Conservation (phyloP, 1,140 invertebrate genomes). For the Dreissena rostriformis region DNA sequence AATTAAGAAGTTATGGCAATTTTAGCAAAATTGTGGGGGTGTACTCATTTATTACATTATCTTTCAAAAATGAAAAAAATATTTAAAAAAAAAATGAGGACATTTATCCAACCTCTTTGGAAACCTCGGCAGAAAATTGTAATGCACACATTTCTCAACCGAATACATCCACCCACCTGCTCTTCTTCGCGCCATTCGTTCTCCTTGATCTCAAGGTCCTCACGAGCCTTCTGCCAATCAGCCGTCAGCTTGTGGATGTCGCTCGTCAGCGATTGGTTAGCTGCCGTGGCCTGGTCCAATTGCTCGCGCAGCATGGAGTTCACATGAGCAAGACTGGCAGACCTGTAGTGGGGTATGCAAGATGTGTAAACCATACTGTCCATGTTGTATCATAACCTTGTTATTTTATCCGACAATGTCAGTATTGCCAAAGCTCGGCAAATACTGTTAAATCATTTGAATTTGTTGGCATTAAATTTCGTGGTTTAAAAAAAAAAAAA, state of each 20-base stretch:
- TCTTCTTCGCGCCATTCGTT: constrained; percentile 97
- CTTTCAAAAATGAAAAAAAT: too few species aligned
- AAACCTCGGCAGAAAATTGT: too few species aligned
- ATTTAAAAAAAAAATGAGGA: too few species aligned
- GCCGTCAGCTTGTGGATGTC: constrained; percentile 95
- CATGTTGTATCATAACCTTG: too few species aligned
- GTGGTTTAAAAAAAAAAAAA: too few species aligned
- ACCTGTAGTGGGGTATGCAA: constrained; percentile 62
- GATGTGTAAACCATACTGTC: too few species aligned
- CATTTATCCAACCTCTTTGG: too few species aligned
- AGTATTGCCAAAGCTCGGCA: background rate
- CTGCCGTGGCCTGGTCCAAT: constrained; percentile 94
- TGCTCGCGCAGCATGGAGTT: constrained; percentile 92
- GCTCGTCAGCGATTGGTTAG: constrained; percentile 93
- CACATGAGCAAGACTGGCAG: constrained; percentile 90
- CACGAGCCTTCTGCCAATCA: constrained; percentile 93
- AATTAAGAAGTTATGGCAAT: too few species aligned
- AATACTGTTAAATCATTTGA: background rate
- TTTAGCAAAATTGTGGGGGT: too few species aligned
- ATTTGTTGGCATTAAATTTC: background rate
- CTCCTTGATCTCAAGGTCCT: constrained; percentile 94
- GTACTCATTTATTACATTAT: too few species aligned
- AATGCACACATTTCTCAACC: too few species aligned
- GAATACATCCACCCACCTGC: constrained; percentile 86
- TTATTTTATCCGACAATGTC: too few species aligned